A percentile compares a stretch with the other conserved stretches of the same genome.
These are phyloP conservation scores for Ennomos fuscantarius DNA, from an alignment of 2,888 invertebrate genomes.

Conservation along the genomic window DNA sequence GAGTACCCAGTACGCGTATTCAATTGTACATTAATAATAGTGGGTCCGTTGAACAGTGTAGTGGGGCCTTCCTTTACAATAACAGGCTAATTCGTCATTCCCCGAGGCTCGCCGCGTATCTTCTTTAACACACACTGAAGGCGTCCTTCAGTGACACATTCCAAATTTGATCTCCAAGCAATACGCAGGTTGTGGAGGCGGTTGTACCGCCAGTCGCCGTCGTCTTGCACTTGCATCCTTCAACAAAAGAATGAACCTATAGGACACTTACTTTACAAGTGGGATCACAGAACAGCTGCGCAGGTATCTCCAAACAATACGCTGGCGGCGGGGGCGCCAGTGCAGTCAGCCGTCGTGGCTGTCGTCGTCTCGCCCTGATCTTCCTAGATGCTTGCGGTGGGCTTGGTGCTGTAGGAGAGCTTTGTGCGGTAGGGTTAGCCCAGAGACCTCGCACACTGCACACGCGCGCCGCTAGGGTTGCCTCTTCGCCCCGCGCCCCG, in stretches of 20 bases:
- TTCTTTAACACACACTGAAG: no score
- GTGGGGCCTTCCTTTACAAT: no score
- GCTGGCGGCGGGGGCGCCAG: slow-evolving; percentile 66
- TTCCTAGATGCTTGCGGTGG: slow-evolving; percentile 68
- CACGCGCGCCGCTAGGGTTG: slow-evolving; percentile 64
- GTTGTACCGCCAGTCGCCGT: no score
- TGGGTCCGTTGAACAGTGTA: no score
- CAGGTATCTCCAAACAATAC: slow-evolving; percentile 68
- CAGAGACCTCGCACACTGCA: slow-evolving; percentile 63
- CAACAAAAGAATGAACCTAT: no score
- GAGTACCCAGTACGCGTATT: no score
- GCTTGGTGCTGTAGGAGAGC: slow-evolving; percentile 51
- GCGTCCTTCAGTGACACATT: no score
- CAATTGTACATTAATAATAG: no score
- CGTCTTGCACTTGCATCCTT: no score
- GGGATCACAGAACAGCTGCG: slow-evolving; percentile 74
- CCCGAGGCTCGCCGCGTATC: no score
- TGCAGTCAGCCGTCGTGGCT: slow-evolving; percentile 62
- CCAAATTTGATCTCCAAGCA: neutral
- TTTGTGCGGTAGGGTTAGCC: slow-evolving; percentile 42
- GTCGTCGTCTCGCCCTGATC: slow-evolving; percentile 72
- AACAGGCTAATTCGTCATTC: no score
- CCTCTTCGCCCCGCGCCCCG: slow-evolving; percentile 67
- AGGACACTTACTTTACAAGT: slow-evolving; percentile 64
- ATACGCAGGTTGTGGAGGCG: no score